Evolutionary conservation across 1,140 invertebrate species (phyloP), one percentile per base, ranked within the genome.

Genomic region (Nephila pilipes): DNA sequence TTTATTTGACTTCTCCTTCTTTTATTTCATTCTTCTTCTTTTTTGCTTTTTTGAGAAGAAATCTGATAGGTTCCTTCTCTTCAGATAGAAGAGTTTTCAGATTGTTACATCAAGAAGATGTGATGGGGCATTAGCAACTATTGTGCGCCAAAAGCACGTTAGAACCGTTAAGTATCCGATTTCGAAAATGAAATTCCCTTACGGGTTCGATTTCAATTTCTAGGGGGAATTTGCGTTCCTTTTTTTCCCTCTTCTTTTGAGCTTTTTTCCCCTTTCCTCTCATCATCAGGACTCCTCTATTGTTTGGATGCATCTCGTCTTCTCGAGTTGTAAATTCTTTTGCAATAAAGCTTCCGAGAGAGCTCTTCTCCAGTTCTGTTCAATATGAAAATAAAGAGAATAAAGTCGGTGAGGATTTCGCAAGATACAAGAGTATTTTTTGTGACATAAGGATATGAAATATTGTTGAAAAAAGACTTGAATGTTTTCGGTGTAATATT

Each of bases 151-250:
- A 54, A 79, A 60, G 32, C 89, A 60, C 89, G 89, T 90, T 90
- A 90, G 75, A 90, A 63, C 89, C 75, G 89, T 91, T 91, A 91
- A 91, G 89, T 91, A 91, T 91, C 89, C 89, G 79, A 91, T 91
- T 91, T 91, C 89, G 79, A 83, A 91, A 83, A 91, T 91, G 89
- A 83, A 91, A 91, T 91, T 91, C 89, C 89, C 79, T 91, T 60
- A 91, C 89, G 79, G 89, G 32, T 83, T 91, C 79, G 89, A 81
- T 91, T 91, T 83, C 89, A 91, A 91, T 91, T 91, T 91, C 89
- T 91, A 58, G 60, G 25, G 89, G 79, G 80, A 91, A 91, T 91
- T 80, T 63, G 54, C 69, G 65, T 87, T 87, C 54, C 38, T 87
- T 87, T 88, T 90, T 65, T 22, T 54, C 46, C 55, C 14, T 63